Conservation (phyloP, 2,888 invertebrate species). For the Seira sanloemensis region DNA sequence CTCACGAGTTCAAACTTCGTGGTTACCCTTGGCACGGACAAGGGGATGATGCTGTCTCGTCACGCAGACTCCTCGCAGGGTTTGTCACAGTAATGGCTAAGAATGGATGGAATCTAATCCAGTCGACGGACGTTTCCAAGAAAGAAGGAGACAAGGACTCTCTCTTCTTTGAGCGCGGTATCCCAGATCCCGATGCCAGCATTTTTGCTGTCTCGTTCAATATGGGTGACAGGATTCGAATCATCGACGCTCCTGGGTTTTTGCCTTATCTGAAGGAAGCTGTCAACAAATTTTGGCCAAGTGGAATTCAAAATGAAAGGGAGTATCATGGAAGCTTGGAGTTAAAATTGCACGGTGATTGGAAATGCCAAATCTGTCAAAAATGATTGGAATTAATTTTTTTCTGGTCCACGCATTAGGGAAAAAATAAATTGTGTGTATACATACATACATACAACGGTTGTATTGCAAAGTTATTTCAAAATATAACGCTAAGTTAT, state of each 20-base stretch:
- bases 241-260: constrained; percentile 50
- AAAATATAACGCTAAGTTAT: no score
- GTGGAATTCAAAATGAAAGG: constrained; percentile 55
- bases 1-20: constrained; percentile 61
- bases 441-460: no score
- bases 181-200: constrained; percentile 47
- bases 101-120: constrained; percentile 56
- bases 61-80: constrained; percentile 26
- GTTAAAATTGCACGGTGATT: constrained; percentile 46
- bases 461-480: no score
- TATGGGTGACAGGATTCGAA: constrained; percentile 50
- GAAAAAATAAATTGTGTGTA: no score
- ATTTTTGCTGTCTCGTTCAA: constrained; percentile 63
- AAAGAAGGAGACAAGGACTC: constrained; percentile 61
- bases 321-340: constrained; percentile 47
- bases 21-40: constrained; percentile 50
- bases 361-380: no score
- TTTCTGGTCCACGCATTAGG: no score
- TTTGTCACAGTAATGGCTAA: constrained; percentile 32
- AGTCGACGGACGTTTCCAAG: constrained; percentile 60
- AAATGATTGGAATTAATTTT: no score
- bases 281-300: constrained; percentile 37
- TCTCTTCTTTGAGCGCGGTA: constrained; percentile 56
- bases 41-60: constrained; percentile 36
- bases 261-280: constrained; percentile 56